Percentiles rank a stretch among this genome's conserved stretches.
Conservation (phyloP, 2,113 vertebrate genomes). For the Bufo gargarizans region DNA sequence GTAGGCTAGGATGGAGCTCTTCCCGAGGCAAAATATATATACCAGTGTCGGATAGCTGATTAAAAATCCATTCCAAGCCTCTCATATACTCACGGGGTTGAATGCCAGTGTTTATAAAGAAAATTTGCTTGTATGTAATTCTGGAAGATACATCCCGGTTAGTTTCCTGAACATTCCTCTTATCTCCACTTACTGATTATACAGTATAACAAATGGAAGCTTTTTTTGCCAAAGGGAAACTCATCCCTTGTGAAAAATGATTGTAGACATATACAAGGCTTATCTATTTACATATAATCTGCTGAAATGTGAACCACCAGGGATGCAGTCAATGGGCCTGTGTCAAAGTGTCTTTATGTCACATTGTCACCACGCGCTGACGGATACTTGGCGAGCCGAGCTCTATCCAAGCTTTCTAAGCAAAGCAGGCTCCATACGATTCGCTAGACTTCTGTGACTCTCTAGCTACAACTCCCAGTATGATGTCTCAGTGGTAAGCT, state of each 20-base stretch:
- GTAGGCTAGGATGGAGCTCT: background rate
- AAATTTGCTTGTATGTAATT: constrained; percentile 33
- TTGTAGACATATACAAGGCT: constrained; percentile 51
- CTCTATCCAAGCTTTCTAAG: background rate
- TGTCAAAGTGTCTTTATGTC: constrained; percentile 53
- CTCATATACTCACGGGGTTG: constrained; percentile 2
- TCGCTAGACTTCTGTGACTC: background rate
- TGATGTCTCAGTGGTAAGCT: background rate
- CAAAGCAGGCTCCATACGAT: background rate
- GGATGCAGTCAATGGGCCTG: constrained; percentile 29
- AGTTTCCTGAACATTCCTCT: constrained; percentile 47
- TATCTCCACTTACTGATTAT: constrained; percentile 53
- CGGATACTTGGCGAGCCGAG: background rate
- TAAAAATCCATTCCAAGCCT: constrained; percentile 28
- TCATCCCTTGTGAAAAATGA: constrained; percentile 46
- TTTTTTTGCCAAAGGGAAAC: constrained; percentile 57
- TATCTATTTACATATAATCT: constrained; percentile 59
- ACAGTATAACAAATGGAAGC: constrained; percentile 41
- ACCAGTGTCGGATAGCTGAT: background rate
- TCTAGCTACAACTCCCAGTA: background rate
- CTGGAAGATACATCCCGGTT: constrained; percentile 28
- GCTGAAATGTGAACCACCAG: constrained; percentile 41
- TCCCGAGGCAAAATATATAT: background rate
- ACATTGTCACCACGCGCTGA: constrained; percentile 16
- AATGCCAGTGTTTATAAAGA: constrained; percentile 46